A percentile compares a stretch with the other conserved stretches of the same genome.
phyloP scores from a whole-genome alignment of 2,888 invertebrate genomes.

The Hypercompe scribonia region DNA sequence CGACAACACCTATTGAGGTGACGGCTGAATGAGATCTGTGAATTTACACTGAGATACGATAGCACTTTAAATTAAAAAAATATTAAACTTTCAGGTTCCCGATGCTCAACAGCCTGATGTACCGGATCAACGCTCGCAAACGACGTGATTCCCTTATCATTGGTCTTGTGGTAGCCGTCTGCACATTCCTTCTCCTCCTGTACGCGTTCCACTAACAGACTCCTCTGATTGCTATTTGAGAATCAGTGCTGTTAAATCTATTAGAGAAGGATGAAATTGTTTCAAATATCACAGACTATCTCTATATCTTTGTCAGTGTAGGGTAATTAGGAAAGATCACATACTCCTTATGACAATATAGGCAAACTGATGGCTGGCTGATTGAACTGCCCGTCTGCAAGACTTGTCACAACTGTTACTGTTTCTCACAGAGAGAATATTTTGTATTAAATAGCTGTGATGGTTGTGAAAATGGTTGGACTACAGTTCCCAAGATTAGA shows the following conservation, averaged over 20 bases:
- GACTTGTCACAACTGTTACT: not conserved
- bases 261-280: not conserved
- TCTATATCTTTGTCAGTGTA: not conserved
- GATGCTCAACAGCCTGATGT: constrained; percentile 94
- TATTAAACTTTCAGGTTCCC: constrained; percentile 87
- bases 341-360: not conserved
- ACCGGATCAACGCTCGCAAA: constrained; percentile 97
- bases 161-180: constrained; percentile 94
- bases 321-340: not conserved
- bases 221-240: not conserved
- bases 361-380: not conserved
- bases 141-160: constrained; percentile 97
- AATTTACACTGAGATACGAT: too few relatives aligned
- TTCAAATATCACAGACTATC: not conserved
- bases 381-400: not conserved
- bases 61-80: not conserved
- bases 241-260: not conserved
- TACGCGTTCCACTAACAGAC: constrained; percentile 90
- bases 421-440: not conserved
- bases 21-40: too few relatives aligned
- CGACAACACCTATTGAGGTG: too few relatives aligned
- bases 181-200: constrained; percentile 94
- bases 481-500: not conserved
- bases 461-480: not conserved
- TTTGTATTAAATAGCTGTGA: not conserved